Percentiles rank a stretch among this genome's conserved stretches.
Conservation (phyloP, 2,888 invertebrate species). For the Hemicrepidius hirtus region DNA sequence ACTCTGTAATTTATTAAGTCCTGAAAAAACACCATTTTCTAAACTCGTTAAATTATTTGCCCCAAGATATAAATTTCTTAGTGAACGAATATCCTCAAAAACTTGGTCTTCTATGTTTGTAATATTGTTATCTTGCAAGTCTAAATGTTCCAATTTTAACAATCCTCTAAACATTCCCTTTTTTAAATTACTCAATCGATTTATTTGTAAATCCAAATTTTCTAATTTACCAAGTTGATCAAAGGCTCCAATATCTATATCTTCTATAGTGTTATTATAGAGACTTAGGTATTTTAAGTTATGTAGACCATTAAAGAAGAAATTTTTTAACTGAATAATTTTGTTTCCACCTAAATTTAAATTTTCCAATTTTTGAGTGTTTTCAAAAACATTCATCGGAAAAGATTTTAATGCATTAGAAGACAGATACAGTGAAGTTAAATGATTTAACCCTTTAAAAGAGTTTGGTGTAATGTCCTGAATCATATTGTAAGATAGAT, state of each 20-base stretch:
- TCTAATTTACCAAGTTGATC: slow-evolving; percentile 46
- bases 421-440: slow-evolving; percentile 43
- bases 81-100: slow-evolving; percentile 33
- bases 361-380: neutral
- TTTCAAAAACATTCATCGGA: neutral
- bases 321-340: neutral
- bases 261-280: slow-evolving; percentile 45
- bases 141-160: slow-evolving; percentile 42
- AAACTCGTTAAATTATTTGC: slow-evolving; percentile 19
- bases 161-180: slow-evolving; percentile 47
- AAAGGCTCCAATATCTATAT: slow-evolving; percentile 49
- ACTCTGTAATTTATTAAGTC: slow-evolving; percentile 7
- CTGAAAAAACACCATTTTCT: slow-evolving; percentile 2
- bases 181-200: slow-evolving; percentile 45
- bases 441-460: slow-evolving; percentile 41
- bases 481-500: slow-evolving; percentile 14
- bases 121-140: slow-evolving; percentile 49
- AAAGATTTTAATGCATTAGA: slow-evolving; percentile 19
- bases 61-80: neutral
- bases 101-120: slow-evolving; percentile 39
- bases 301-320: neutral
- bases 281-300: neutral
- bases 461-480: neutral
- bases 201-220: slow-evolving; percentile 48
- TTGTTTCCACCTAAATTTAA: slow-evolving; percentile 1